These are phyloP conservation scores for Rana temporaria DNA, from an alignment of 2,113 vertebrate genomes.

Conservation along the genomic window DNA sequence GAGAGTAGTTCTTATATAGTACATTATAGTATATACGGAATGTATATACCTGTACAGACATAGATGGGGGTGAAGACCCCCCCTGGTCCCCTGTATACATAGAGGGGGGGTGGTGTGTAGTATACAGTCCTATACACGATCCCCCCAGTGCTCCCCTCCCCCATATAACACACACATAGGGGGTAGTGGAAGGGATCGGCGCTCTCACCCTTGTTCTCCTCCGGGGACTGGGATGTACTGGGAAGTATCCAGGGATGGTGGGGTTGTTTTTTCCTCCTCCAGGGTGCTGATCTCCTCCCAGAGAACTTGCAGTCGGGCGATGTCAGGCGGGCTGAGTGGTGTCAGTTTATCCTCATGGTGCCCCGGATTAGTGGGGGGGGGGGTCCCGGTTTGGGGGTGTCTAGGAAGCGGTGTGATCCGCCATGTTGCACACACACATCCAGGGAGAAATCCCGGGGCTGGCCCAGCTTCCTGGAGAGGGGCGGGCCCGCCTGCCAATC, in stretches of 20 bases:
- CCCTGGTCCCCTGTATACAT: too few species aligned
- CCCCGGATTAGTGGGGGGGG: constrained; percentile 4
- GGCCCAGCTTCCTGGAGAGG: background rate
- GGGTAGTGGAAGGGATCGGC: background rate
- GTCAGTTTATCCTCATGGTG: constrained; percentile 13
- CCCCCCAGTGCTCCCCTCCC: background rate
- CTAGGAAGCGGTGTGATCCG: constrained; percentile 42
- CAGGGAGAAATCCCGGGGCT: background rate
- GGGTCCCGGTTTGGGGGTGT: constrained; percentile 7
- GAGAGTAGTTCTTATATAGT: too few species aligned
- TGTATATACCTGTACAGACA: too few species aligned
- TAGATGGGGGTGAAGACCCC: too few species aligned
- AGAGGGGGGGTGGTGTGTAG: too few species aligned
- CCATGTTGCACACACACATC: constrained; percentile 42
- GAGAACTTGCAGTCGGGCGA: constrained; percentile 32
- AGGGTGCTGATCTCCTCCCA: constrained; percentile 13
- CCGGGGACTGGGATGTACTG: background rate
- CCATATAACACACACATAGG: too few species aligned
- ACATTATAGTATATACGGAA: too few species aligned
- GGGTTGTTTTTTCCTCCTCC: background rate
- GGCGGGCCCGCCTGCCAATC: constrained; percentile 11
- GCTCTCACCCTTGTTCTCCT: background rate
- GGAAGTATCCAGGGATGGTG: constrained; percentile 1
- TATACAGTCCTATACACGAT: background rate
- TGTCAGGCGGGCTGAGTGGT: background rate